Evolutionary conservation across 2,113 vertebrate species (phyloP).

Genomic region (Gallinago jamesoni): DNA sequence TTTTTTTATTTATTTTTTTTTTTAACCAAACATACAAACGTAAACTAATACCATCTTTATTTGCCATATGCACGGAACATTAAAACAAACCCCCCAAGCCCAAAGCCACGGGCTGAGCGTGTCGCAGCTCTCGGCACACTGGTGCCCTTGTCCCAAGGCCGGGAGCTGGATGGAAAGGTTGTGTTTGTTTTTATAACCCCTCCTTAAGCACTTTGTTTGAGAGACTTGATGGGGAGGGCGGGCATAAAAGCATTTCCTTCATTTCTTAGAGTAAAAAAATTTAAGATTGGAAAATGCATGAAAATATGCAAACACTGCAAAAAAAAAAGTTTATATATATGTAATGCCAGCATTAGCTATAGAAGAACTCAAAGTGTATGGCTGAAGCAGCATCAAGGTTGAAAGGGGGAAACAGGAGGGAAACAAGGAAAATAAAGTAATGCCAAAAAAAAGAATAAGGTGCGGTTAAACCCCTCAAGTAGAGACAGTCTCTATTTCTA

Average conservation of each 20-base stretch:
- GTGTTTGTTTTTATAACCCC: conserved; percentile 71
- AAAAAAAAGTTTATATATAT: not conserved
- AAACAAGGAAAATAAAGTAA: conserved; percentile 7
- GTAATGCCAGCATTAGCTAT: not conserved
- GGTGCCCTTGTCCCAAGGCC: conserved; percentile 57
- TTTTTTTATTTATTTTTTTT: conserved; percentile 14
- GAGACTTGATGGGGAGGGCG: conserved; percentile 32
- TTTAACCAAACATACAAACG: not conserved
- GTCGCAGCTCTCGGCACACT: conserved; percentile 58
- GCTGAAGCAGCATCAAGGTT: not conserved
- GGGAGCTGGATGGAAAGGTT: conserved; percentile 62
- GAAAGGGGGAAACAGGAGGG: not conserved
- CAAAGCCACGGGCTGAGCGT: not conserved
- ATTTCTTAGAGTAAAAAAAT: conserved; percentile 34
- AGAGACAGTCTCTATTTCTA: conserved; percentile 7
- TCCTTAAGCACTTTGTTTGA: conserved; percentile 63
- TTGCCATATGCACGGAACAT: not conserved
- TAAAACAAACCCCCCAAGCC: not conserved
- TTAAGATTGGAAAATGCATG: conserved; percentile 38
- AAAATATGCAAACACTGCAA: not conserved
- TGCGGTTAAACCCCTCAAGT: not conserved
- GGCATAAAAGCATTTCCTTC: conserved; percentile 52
- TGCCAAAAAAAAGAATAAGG: not conserved
- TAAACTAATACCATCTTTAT: conserved; percentile 55
- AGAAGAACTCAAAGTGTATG: not conserved